Evolutionary conservation across 2,797 vertebrate species (phyloP), one percentile per base, ranked within the genome.

Genomic region (Anomalospiza imberbis): DNA sequence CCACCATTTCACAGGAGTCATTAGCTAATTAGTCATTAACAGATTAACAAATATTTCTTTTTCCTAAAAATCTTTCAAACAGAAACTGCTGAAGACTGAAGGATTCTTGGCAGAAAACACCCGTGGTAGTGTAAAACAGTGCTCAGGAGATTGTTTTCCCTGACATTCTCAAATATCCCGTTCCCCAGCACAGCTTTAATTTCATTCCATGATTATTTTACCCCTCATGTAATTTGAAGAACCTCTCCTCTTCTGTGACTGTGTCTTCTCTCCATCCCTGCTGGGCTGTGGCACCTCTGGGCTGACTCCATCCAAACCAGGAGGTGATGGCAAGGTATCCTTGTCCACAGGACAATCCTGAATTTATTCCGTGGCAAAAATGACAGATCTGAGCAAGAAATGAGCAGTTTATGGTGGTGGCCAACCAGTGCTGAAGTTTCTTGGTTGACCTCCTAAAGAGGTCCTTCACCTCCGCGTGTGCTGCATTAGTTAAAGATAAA

Each of bases 171-270:
- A 77, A 92, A 93, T 93, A 67, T 87, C 79, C 86, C 17, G 3
- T 94, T 75, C 80, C 67, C 70, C 85, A 88, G 92, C 81, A 89
- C 29, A 93, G 89, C 70, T 97, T 95, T 83, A 60, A 94, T 97
- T 97, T 96, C 91, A 50, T 42, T 48, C 95, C 91, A 26, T 6
- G 24, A 32, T 82, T 78, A 57, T 71, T 89, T 95, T 85, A 62
- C 61, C 50, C 63, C 7, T n/a, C 40, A 44, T 74, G 92, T 96
- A 96, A 84, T 95, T 70, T 58, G 86, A 73, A 54, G 63, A 93
- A 55, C 81, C 78, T 66, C 72, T 55, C 57, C 26, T 85, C 13
- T 79, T 34, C 15, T 32, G 76, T 1, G 34, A 16, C 4, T 8
- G 9, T 1, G 11, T 22, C 20, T 1, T 17, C 31, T 32, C 42